Evolutionary conservation across 2,888 invertebrate genomes (phyloP), one percentile per base, ranked within the genome.

Genomic region (Strigamia crassipes): DNA sequence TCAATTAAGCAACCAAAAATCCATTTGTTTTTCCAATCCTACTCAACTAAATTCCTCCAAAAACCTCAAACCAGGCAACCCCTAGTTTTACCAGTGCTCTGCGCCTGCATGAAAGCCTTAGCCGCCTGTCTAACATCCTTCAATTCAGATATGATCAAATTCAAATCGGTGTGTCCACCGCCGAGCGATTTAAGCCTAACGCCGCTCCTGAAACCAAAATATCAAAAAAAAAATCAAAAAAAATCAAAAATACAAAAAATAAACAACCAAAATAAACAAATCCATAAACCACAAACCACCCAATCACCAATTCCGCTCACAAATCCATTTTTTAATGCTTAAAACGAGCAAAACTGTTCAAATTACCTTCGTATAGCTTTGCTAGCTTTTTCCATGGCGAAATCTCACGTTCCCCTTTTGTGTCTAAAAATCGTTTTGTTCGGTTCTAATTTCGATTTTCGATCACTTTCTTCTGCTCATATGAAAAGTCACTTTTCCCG

Each of bases 61-160:
- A 27, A 27, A 27, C 27, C 27, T 3, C 38, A 38, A 5, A 0
- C 38, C 38, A 38, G 38, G 0, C 10, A 9, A 6, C 38, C 38
- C 6, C 6, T 38, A 34, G 56, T 78, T n/a, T n/a, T 83, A 87
- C 87, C 87, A 82, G 88, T 86, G 80, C 86, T 87, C 84, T 89
- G 89, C 51, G 89, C 88, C 83, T 86, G 86, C 85, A 88, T 87
- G 83, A 89, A 88, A 31, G 87, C 87, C 85, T 89, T 89, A 38
- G 88, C 87, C 21, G 88, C 86, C 82, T 87, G 87, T 61, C 88
- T 85, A 81, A 89, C 87, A 84, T 89, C 89, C 85, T 88, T 88
- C 77, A 90, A 86, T 84, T 89, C 89, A 1, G 89, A 89, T 82
- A 90, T 87, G 18, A 89, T 87, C 84, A 90, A 87, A 84, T 88